Evolutionary conservation across 1,140 invertebrate genomes (phyloP).

Genomic region (Zaprionus lachaisei): DNA sequence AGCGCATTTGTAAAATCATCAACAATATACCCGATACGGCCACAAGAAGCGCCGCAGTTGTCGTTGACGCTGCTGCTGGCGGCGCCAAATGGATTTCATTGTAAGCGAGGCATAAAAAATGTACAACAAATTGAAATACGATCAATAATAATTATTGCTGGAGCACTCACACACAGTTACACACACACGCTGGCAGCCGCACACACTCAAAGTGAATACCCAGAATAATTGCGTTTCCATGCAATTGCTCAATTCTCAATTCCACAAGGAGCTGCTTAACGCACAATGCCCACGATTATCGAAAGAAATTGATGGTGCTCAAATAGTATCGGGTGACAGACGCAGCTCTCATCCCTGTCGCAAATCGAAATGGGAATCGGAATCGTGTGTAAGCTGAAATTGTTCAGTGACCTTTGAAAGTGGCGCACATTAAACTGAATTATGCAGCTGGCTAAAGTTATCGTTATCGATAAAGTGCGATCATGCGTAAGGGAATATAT

Average conservation of each 20-base stretch:
- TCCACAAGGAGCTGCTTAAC: slow-evolving; percentile 66
- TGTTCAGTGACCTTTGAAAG: slow-evolving; percentile 27
- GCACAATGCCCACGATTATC: slow-evolving; percentile 48
- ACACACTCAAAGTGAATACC: slow-evolving; percentile 63
- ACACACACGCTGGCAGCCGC: not conserved
- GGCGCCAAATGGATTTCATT: slow-evolving; percentile 61
- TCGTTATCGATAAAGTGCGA: slow-evolving; percentile 10
- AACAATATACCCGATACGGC: slow-evolving; percentile 45
- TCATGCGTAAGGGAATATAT: not conserved
- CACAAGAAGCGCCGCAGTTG: slow-evolving; percentile 42
- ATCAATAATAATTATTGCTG: slow-evolving; percentile 81
- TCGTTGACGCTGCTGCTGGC: slow-evolving; percentile 29
- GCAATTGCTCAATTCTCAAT: slow-evolving; percentile 82
- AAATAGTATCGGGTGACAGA: slow-evolving; percentile 42
- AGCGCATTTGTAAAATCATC: slow-evolving; percentile 82
- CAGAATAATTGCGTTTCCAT: slow-evolving; percentile 81
- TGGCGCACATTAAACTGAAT: not conserved
- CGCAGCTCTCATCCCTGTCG: not conserved
- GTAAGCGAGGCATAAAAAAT: slow-evolving; percentile 68
- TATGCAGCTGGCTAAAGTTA: not conserved
- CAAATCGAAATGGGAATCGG: not conserved
- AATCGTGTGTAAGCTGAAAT: slow-evolving; percentile 2
- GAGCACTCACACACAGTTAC: slow-evolving; percentile 18
- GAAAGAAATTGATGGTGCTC: slow-evolving; percentile 49
- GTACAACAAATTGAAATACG: slow-evolving; percentile 80